Evolutionary conservation across 2,797 vertebrate species (phyloP).

Genomic region (Myotis myotis): DNA sequence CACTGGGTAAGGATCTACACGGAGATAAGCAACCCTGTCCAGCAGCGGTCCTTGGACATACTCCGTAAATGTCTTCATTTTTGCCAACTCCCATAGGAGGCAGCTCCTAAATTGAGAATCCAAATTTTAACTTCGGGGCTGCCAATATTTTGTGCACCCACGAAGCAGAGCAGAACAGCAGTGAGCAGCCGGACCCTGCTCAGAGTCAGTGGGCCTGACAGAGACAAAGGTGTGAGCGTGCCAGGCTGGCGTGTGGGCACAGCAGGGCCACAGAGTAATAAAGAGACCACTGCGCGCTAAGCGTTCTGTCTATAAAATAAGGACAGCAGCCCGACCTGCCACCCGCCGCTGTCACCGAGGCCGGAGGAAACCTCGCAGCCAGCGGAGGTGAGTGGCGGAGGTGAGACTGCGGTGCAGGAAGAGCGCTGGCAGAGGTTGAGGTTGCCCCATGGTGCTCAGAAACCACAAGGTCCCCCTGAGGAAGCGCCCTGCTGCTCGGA

Average conservation of each 20-base stretch:
- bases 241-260: not conserved
- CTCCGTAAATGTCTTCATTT: not conserved
- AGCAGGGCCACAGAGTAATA: not conserved
- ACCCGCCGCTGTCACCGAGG: not conserved
- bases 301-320: not conserved
- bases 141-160: not conserved
- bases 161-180: not conserved
- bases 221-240: not conserved
- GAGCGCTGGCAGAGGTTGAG: not conserved
- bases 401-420: not conserved
- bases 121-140: not conserved
- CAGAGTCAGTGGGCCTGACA: accelerated
- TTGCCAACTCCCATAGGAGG: not conserved
- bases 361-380: not conserved
- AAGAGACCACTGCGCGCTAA: not conserved
- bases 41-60: not conserved
- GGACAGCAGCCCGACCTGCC: not conserved
- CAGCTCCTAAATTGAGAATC: not conserved
- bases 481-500: not conserved
- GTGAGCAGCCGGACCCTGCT: not conserved
- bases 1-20: not conserved
- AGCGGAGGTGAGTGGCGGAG: not conserved
- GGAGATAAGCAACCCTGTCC: not conserved
- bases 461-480: not conserved
- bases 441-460: not conserved